Conservation (phyloP, 1,140 invertebrate species). For the Diorhabda sublineata region DNA sequence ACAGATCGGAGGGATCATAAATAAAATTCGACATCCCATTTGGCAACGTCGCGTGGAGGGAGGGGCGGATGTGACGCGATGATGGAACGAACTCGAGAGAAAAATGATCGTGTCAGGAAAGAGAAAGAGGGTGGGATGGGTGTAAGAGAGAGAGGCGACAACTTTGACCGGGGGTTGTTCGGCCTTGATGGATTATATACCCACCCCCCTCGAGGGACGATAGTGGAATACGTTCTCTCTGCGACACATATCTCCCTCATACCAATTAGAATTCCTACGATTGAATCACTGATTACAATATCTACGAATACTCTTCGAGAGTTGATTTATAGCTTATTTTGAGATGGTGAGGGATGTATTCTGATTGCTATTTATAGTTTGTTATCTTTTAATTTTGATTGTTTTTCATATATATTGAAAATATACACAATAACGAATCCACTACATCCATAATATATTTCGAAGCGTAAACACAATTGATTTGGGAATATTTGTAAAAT, state of each 20-base stretch:
- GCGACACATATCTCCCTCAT: conserved; percentile 43
- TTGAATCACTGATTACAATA: conserved; percentile 39
- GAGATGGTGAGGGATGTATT: conserved; percentile 8
- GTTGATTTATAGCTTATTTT: conserved; percentile 33
- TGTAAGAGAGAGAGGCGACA: conserved; percentile 31
- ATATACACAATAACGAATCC: too few species aligned
- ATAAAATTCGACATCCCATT: conserved; percentile 50
- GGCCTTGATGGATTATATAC: conserved; percentile 44
- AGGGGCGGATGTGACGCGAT: conserved; percentile 48
- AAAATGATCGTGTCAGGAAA: conserved; percentile 48
- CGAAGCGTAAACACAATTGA: too few species aligned
- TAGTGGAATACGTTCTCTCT: conserved; percentile 19
- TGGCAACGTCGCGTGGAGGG: conserved; percentile 47
- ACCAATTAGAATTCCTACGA: conserved; percentile 47
- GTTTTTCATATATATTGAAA: too few species aligned
- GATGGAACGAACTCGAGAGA: conserved; percentile 48
- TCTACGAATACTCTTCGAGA: conserved; percentile 24
- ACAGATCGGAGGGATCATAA: conserved; percentile 47
- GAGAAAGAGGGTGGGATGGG: conserved; percentile 31
- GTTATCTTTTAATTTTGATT: too few species aligned
- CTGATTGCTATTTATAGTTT: too few species aligned
- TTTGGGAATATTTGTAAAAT: too few species aligned
- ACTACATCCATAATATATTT: too few species aligned
- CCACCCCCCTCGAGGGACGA: conserved; percentile 23
- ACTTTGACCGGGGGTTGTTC: conserved; percentile 43